Evolutionary conservation across 2,113 vertebrate genomes (phyloP).

Genomic region (Pangasianodon gigas): DNA sequence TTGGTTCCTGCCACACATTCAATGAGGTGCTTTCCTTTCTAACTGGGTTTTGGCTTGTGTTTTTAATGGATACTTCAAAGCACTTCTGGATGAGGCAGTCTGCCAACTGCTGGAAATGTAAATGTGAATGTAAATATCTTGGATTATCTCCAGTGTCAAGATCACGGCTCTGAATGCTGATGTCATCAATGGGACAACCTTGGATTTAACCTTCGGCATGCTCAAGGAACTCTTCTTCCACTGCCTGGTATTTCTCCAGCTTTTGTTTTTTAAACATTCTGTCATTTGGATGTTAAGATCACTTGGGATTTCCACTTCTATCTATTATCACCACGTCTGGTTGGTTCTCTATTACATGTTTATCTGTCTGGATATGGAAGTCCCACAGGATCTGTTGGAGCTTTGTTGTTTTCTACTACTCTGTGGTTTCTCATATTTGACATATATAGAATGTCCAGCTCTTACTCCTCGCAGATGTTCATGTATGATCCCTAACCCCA

Average conservation of each 20-base stretch:
- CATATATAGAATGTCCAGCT: not conserved
- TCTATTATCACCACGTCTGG: no score
- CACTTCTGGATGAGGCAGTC: not conserved
- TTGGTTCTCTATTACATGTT: not conserved
- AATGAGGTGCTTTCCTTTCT: not conserved
- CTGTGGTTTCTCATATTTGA: not conserved
- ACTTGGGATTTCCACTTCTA: not conserved
- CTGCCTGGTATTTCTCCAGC: not conserved
- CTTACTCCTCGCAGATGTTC: not conserved
- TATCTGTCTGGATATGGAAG: not conserved
- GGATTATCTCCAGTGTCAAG: not conserved
- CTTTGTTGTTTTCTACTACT: not conserved
- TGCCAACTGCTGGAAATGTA: conserved; percentile 1
- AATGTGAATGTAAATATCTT: not conserved
- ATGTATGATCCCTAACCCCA: not conserved
- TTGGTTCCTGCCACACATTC: not conserved
- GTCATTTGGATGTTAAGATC: not conserved
- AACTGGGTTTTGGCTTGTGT: not conserved
- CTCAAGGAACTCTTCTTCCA: not conserved
- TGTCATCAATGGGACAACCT: not conserved
- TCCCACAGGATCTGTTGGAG: not conserved
- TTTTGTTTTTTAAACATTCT: not conserved
- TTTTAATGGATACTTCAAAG: not conserved
- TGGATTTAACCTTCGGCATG: not conserved
- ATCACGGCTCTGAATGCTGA: not conserved